A percentile compares a stretch with the other conserved stretches of the same genome.
These are phyloP conservation scores for Okapia johnstoni DNA, from an alignment of 2,113 vertebrate genomes.

Conservation along the genomic window DNA sequence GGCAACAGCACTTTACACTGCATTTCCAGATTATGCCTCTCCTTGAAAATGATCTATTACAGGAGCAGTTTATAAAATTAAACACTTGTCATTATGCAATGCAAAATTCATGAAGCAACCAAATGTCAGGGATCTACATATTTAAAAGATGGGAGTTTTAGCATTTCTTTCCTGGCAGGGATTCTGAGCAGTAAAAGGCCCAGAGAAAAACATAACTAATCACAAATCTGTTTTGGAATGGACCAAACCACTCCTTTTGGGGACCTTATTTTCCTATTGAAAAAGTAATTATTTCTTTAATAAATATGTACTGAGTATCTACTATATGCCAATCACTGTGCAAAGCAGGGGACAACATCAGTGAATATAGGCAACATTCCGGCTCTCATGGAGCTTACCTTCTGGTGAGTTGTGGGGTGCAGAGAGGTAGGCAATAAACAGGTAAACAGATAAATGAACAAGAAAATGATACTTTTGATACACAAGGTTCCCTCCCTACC, in stretches of 20 bases:
- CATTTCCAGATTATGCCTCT: conserved; percentile 71
- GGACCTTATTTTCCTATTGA: conserved; percentile 8
- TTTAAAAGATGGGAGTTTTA: conserved; percentile 72
- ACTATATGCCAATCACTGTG: background rate
- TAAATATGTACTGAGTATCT: conserved; percentile 35
- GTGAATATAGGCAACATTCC: background rate
- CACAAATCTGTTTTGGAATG: conserved; percentile 64
- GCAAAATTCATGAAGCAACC: conserved; percentile 75
- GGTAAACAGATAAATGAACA: background rate
- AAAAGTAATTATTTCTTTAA: conserved; percentile 19
- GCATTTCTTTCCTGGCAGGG: conserved; percentile 70
- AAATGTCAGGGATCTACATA: conserved; percentile 77
- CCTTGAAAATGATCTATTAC: conserved; percentile 73
- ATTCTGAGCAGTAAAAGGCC: conserved; percentile 77
- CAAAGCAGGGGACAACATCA: background rate
- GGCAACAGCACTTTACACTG: conserved; percentile 57
- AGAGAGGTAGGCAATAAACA: background rate
- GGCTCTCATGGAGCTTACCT: background rate
- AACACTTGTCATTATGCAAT: conserved; percentile 75
- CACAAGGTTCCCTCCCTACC: background rate
- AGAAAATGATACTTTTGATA: background rate
- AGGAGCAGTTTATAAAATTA: conserved; percentile 76
- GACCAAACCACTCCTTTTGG: conserved; percentile 47
- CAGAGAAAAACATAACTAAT: conserved; percentile 71
- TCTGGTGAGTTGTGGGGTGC: background rate